Conservation (phyloP, 1,140 invertebrate genomes). For the Drosophila fuyamai region DNA sequence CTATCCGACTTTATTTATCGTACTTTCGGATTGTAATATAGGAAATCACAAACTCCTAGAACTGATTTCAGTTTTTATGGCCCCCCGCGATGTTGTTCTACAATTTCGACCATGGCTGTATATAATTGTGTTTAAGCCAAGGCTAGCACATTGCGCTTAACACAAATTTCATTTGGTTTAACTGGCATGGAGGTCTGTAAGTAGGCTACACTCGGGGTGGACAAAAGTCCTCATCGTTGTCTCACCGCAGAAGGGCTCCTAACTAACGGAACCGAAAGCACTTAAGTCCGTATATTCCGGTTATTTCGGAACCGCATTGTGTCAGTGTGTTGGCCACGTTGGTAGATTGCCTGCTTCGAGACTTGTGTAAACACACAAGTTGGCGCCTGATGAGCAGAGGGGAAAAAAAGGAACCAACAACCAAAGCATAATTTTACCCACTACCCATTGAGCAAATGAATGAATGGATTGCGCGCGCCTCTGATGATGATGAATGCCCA, state of each 20-base stretch:
- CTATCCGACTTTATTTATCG: too few species aligned
- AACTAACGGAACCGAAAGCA: constrained; percentile 38
- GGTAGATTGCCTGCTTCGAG: constrained; percentile 22
- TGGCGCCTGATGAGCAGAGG: constrained; percentile 40
- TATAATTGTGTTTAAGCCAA: constrained; percentile 14
- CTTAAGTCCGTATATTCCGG: constrained; percentile 32
- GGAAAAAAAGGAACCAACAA: constrained; percentile 7
- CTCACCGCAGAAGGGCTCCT: constrained; percentile 38
- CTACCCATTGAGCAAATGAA: constrained; percentile 12
- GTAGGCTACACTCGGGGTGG: constrained; percentile 52
- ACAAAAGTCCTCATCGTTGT: constrained; percentile 39
- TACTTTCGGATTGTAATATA: too few species aligned
- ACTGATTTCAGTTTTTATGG: too few species aligned
- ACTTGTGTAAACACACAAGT: constrained; percentile 50
- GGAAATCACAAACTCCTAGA: too few species aligned
- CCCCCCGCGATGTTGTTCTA: background rate
- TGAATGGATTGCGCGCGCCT: constrained; percentile 11
- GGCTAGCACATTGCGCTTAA: constrained; percentile 39
- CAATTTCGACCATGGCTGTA: constrained; percentile 3
- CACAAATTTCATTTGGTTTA: constrained; percentile 67
- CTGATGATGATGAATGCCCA: constrained; percentile 41
- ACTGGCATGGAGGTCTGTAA: constrained; percentile 28
- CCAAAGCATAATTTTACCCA: constrained; percentile 28
- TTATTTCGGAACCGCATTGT: constrained; percentile 38
- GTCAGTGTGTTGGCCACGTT: background rate